Evolutionary conservation across 2,797 vertebrate species (phyloP).

Genomic region (Notoglanidium macrostoma): DNA sequence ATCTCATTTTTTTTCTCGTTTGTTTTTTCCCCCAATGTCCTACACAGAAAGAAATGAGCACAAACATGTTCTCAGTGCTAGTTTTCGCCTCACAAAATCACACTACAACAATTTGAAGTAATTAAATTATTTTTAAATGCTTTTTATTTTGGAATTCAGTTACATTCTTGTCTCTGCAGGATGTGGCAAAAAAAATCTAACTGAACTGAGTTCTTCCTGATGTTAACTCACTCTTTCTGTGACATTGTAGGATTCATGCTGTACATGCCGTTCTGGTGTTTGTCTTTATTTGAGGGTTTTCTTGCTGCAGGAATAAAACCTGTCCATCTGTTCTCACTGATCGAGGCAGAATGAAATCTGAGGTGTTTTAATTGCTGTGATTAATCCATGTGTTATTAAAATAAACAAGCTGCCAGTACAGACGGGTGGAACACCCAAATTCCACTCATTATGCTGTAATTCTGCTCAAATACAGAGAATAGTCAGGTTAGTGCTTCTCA

Average conservation of each 20-base stretch:
- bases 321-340: constrained; percentile 8
- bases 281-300: neutral
- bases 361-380: neutral
- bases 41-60: neutral
- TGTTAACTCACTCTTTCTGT: neutral
- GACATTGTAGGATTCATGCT: neutral
- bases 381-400: constrained; percentile 1
- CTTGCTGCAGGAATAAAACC: neutral
- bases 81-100: neutral
- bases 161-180: neutral
- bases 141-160: neutral
- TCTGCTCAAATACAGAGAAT: neutral
- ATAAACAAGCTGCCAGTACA: constrained; percentile 11
- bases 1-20: neutral
- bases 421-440: neutral
- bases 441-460: neutral
- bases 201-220: neutral
- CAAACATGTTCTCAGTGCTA: neutral
- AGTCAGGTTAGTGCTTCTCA: neutral
- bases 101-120: neutral
- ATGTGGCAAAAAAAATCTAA: neutral
- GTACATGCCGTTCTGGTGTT: neutral
- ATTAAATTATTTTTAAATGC: neutral
- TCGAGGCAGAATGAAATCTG: neutral
- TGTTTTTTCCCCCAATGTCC: neutral